Evolutionary conservation across 2,888 invertebrate species (phyloP), one percentile per base, ranked within the genome.

Genomic region (Acanthosepion esculentum): DNA sequence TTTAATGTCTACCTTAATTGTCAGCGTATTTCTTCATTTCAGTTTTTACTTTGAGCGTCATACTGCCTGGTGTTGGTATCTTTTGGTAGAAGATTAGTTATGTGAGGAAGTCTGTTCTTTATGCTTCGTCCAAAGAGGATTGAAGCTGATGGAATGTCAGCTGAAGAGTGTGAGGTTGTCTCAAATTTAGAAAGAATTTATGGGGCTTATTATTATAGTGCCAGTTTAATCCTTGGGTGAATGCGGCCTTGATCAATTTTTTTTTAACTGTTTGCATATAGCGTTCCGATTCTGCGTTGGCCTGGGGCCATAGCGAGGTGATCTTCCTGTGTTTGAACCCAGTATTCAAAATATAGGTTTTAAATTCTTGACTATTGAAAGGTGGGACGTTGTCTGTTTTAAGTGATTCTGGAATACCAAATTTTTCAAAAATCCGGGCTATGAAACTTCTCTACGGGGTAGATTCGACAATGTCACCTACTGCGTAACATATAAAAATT

Each of bases 91-190:
- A 3, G 7, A 8, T 26, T 23, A 26, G 29, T 64, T 64, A 64
- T 8, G 26, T 4, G 29, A 64, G 64, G 26, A 8, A 23, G 64
- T 64, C 64, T 26, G 64, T 64, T 64, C 29, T 64, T 23, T 8
- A 64, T 8, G 26, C 8, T 26, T 4, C 7, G 23, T 64, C 26
- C 26, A 64, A 64, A 64, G 64, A 64, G 2, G 64, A 26, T 23
- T 50, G 50, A 50, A 10, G 50, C 50, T 50, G 50, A 41, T 41
- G 1, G 41, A 41, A 41, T 59, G 59, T 59, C 78, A 50, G 94
- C 95, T 94, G 94, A 94, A 29, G 92, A 50, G 48, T 95, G 95
- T 6, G 95, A 94, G 15, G 95, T 95, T n/a, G 95, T 94, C 95
- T 20, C 93, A 95, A 95, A 29, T 94, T 55, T 1, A 94, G 48